These are phyloP conservation scores for Epinotia ramella DNA, from an alignment of 2,888 invertebrate species.

Conservation along the genomic window DNA sequence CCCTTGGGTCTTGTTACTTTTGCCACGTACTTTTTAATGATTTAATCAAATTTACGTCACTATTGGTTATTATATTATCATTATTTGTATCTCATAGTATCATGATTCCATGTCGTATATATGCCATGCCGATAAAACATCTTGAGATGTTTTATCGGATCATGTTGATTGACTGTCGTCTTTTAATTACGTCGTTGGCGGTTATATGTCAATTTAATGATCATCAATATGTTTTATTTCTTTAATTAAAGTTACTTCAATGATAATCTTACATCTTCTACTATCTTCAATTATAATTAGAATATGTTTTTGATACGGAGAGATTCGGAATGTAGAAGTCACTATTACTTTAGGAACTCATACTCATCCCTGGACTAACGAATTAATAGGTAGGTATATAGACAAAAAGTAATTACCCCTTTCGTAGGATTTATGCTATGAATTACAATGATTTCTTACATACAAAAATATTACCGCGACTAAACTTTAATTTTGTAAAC, in stretches of 20 bases:
- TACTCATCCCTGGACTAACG: neutral
- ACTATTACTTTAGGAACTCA: too few relatives aligned
- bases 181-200: neutral
- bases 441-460: neutral
- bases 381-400: neutral
- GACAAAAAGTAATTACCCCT: neutral
- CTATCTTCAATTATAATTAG: too few relatives aligned
- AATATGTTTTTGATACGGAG: too few relatives aligned
- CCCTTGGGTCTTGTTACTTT: constrained; percentile 25
- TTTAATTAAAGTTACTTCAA: too few relatives aligned
- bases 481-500: neutral
- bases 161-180: constrained; percentile 2
- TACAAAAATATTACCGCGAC: neutral
- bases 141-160: constrained; percentile 12
- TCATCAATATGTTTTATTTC: neutral
- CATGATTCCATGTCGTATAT: constrained; percentile 9
- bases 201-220: neutral
- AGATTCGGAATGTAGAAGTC: too few relatives aligned
- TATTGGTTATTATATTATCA: neutral
- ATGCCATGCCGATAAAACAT: too few relatives aligned
- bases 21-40: neutral
- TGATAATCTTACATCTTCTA: too few relatives aligned
- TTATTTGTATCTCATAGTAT: neutral
- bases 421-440: neutral
- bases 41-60: constrained; percentile 13